A percentile compares a stretch with the other conserved stretches of the same genome.
Evolutionary conservation across 1,140 invertebrate species (phyloP).

Genomic region (Drosophila elegans): DNA sequence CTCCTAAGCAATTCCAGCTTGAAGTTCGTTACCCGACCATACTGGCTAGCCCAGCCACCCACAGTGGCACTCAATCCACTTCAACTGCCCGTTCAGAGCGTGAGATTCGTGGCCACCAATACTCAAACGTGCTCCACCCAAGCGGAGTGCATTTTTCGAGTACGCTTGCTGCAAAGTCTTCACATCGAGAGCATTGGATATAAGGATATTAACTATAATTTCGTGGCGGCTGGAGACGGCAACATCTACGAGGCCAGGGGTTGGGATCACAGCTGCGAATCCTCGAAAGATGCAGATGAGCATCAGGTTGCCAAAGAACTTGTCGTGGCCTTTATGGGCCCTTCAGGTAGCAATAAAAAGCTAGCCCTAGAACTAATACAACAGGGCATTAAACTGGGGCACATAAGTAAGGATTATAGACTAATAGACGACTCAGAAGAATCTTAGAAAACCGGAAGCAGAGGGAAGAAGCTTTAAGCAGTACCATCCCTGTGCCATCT

Average conservation of each 20-base stretch:
- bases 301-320: conserved; percentile 17
- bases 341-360: conserved; percentile 32
- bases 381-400: conserved; percentile 86
- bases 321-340: conserved; percentile 54
- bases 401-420: conserved; percentile 87
- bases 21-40: conserved; percentile 84
- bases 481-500: conserved; percentile 29
- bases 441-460: conserved; percentile 4
- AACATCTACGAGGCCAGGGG: conserved; percentile 89
- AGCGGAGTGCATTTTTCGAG: conserved; percentile 58
- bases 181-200: conserved; percentile 86
- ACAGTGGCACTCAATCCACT: conserved; percentile 75
- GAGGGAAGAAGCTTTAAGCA: conserved; percentile 1
- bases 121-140: conserved; percentile 45
- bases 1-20: conserved; percentile 61
- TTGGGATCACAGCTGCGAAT: conserved; percentile 86
- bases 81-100: conserved; percentile 82
- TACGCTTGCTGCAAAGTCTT: conserved; percentile 86
- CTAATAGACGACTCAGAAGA: conserved; percentile 86
- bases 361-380: conserved; percentile 76
- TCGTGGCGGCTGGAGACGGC: conserved; percentile 91
- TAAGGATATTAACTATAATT: conserved; percentile 90
- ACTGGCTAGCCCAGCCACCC: conserved; percentile 88
- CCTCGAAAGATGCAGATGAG: background rate
- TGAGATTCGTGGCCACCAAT: conserved; percentile 73